Evolutionary conservation across 2,797 vertebrate genomes (phyloP).

Genomic region (Galaxias olidus): DNA sequence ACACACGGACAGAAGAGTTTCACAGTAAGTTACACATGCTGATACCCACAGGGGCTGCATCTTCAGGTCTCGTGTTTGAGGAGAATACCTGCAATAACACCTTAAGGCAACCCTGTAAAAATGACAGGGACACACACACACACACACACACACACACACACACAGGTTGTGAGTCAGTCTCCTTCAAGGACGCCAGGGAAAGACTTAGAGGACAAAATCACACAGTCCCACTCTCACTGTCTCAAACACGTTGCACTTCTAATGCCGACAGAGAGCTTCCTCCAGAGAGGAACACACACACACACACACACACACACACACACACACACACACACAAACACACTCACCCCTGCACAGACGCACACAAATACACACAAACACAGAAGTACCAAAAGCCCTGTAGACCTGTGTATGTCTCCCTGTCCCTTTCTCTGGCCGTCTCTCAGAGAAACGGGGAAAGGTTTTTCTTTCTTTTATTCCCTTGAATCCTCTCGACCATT

Average conservation of each 20-base stretch:
- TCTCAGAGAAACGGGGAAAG: constrained; percentile 45
- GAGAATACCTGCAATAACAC: constrained; percentile 64
- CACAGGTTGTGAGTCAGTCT: constrained; percentile 65
- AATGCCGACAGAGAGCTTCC: constrained; percentile 69
- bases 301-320: neutral
- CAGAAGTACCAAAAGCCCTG: constrained; percentile 52
- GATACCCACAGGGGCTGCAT: constrained; percentile 8
- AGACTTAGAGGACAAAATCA: constrained; percentile 75
- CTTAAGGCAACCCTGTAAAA: too few species aligned
- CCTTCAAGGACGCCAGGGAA: constrained; percentile 74
- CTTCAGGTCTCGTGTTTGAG: constrained; percentile 44
- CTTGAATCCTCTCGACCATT: constrained; percentile 61
- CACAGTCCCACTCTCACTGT: constrained; percentile 67
- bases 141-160: constrained; percentile 43
- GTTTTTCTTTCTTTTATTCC: constrained; percentile 52
- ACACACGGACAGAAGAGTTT: constrained; percentile 28
- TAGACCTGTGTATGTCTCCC: constrained; percentile 40
- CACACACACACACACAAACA: constrained; percentile 47
- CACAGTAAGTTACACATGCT: constrained; percentile 28
- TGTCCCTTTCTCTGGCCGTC: constrained; percentile 30
- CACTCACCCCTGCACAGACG: constrained; percentile 36
- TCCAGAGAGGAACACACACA: constrained; percentile 6
- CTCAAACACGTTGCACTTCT: constrained; percentile 64
- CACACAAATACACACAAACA: constrained; percentile 47
- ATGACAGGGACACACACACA: constrained; percentile 3